Evolutionary conservation across 2,797 vertebrate genomes (phyloP).

Genomic region (Malacoctenus gilli): DNA sequence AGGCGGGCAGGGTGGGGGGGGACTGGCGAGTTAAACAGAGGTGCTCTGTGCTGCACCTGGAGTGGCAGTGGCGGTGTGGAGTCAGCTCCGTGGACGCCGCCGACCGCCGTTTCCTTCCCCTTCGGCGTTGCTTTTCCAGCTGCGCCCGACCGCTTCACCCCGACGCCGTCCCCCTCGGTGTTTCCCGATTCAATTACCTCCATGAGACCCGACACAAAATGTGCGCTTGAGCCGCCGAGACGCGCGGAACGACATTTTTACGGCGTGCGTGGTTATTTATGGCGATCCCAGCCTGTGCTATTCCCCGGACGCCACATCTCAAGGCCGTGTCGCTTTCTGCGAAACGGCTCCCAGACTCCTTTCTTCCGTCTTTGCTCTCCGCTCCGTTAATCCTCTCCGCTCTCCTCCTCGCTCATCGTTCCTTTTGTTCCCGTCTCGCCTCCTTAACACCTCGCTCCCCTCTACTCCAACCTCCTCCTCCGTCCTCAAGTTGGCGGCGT

Average conservation of each 20-base stretch:
- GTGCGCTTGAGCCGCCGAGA: constrained; percentile 31
- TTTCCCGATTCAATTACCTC: constrained; percentile 76
- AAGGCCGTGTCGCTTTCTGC: constrained; percentile 21
- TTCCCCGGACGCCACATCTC: constrained; percentile 28
- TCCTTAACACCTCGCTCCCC: constrained; percentile 39
- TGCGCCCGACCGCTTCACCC: constrained; percentile 62
- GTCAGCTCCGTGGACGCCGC: constrained; percentile 51
- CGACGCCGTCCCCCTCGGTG: constrained; percentile 52
- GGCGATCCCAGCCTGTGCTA: constrained; percentile 53
- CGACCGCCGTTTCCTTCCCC: constrained; percentile 54
- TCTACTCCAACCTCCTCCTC: constrained; percentile 22
- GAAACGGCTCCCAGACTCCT: constrained; percentile 40
- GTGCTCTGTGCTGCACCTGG: constrained; percentile 55
- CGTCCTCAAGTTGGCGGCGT: constrained; percentile 48
- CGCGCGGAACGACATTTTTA: constrained; percentile 35
- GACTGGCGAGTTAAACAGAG: constrained; percentile 48
- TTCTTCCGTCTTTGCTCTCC: constrained; percentile 38
- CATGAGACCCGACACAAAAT: constrained; percentile 55
- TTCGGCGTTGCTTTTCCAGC: constrained; percentile 77
- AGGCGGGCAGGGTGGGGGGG: neutral
- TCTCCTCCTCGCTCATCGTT: constrained; percentile 39
- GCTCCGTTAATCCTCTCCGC: constrained; percentile 54
- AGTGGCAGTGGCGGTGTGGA: constrained; percentile 44
- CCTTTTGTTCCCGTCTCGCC: constrained; percentile 61
- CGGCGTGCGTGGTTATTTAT: constrained; percentile 70